Percentiles rank a stretch among this genome's conserved stretches.
phyloP scores from a whole-genome alignment of 2,888 invertebrate genomes.

The Eilema sororculum region DNA sequence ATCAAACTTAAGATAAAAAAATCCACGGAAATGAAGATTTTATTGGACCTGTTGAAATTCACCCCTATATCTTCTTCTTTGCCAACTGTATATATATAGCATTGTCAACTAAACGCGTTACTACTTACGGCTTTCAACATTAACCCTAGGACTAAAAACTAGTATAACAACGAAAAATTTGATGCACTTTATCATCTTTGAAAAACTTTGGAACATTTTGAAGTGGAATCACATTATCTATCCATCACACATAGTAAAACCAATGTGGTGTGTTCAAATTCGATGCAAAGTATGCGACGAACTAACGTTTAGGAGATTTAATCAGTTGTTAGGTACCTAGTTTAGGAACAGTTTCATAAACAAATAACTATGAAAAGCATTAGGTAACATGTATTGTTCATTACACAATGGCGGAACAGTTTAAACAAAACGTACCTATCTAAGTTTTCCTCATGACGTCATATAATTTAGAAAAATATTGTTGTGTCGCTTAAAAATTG shows the following conservation, averaged over 20 bases:
- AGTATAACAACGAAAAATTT: slow-evolving; percentile 48
- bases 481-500: slow-evolving; percentile 1
- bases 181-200: slow-evolving; percentile 40
- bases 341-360: slow-evolving; percentile 34
- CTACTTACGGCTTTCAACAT: slow-evolving; percentile 63
- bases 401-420: slow-evolving; percentile 44
- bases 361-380: slow-evolving; percentile 41
- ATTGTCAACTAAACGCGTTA: too few relatives aligned
- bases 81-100: too few relatives aligned
- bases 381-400: slow-evolving; percentile 55
- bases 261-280: slow-evolving; percentile 25
- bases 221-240: slow-evolving; percentile 17
- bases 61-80: too few relatives aligned
- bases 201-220: slow-evolving; percentile 14
- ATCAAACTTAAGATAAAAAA: too few relatives aligned
- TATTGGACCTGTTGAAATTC: too few relatives aligned
- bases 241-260: slow-evolving; percentile 34
- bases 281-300: slow-evolving; percentile 19
- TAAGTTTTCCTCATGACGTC: slow-evolving; percentile 15
- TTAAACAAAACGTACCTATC: slow-evolving; percentile 29
- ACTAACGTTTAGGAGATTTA: slow-evolving; percentile 29
- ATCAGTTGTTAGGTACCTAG: slow-evolving; percentile 25
- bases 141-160: slow-evolving; percentile 32
- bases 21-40: too few relatives aligned
- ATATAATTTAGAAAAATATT: slow-evolving; percentile 7